Evolutionary conservation across 2,113 vertebrate species (phyloP).

Genomic region (Leucoraja erinaceus): DNA sequence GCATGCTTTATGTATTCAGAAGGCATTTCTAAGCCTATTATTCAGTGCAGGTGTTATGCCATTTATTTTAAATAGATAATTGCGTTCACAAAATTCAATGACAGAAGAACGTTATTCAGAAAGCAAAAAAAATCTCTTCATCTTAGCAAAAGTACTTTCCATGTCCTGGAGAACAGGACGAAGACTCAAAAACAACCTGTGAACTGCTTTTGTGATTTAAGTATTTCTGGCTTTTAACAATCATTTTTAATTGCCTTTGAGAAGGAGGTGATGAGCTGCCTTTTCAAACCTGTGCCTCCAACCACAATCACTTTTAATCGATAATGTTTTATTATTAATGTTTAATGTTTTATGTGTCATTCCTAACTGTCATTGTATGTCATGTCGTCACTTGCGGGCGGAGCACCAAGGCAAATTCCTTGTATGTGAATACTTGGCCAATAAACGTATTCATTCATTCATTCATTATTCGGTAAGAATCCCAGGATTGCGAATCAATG

Average conservation of each 20-base stretch:
- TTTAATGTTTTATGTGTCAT: too few species aligned
- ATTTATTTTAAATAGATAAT: background rate
- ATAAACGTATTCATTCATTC: too few species aligned
- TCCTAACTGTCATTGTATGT: too few species aligned
- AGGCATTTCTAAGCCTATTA: background rate
- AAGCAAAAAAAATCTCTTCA: background rate
- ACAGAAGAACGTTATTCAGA: background rate
- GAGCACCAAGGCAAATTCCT: too few species aligned
- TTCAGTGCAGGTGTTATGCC: background rate
- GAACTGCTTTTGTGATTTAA: background rate
- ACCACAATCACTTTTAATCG: background rate
- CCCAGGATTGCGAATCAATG: background rate
- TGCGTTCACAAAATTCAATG: background rate
- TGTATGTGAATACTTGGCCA: too few species aligned
- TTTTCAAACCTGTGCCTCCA: background rate
- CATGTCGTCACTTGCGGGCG: too few species aligned
- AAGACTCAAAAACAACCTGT: background rate
- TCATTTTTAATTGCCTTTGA: background rate
- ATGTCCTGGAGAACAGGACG: background rate
- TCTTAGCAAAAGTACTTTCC: background rate
- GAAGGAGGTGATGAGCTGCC: background rate
- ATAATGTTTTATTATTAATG: too few species aligned
- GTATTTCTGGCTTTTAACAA: background rate
- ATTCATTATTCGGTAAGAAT: background rate
- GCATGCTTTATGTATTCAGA: background rate